Evolutionary conservation across 2,888 invertebrate genomes (phyloP).

Genomic region (Norana najaformis): DNA sequence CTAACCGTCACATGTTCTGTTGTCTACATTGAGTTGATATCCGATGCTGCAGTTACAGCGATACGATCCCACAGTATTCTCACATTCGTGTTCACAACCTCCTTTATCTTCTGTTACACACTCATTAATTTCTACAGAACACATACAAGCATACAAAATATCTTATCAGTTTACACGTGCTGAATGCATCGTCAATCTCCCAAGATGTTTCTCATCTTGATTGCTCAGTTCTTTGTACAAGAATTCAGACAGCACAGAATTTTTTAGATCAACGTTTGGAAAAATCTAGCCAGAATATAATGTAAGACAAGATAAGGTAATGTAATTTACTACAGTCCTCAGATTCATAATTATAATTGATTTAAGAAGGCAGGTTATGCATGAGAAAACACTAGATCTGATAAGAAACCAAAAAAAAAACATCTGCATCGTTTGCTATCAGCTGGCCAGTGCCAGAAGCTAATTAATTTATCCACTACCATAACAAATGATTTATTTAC

Average conservation of each 20-base stretch:
- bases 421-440: neutral
- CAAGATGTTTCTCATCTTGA: neutral
- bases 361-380: too few relatives aligned
- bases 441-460: neutral
- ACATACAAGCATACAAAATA: neutral
- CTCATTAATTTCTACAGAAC: neutral
- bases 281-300: too few relatives aligned
- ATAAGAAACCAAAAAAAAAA: too few relatives aligned
- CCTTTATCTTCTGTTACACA: neutral
- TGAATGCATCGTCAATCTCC: neutral
- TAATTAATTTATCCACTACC: neutral
- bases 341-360: too few relatives aligned
- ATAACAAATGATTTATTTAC: neutral
- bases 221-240: neutral
- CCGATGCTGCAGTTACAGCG: neutral
- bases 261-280: neutral
- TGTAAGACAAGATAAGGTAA: too few relatives aligned
- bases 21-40: neutral
- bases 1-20: neutral
- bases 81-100: neutral
- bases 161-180: neutral
- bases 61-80: neutral
- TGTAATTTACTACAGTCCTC: too few relatives aligned
- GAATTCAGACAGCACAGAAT: neutral
- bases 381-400: too few relatives aligned